Conservation (phyloP, 2,797 vertebrate genomes). For the Cheracebus regulus region DNA sequence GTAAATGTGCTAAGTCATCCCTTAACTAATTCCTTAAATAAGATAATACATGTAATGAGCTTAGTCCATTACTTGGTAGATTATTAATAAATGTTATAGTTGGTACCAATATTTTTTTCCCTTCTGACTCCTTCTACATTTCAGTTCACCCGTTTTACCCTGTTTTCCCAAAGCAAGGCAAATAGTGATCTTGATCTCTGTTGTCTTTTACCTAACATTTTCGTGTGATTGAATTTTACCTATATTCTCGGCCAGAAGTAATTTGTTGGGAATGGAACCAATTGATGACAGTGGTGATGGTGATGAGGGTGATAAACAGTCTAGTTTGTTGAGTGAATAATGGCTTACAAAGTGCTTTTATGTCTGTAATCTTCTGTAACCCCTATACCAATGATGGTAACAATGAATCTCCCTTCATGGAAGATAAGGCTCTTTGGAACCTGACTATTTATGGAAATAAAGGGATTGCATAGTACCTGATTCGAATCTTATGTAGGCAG, state of each 20-base stretch:
- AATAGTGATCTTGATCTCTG: not conserved
- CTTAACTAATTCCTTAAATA: slow-evolving; percentile 28
- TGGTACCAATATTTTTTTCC: not conserved
- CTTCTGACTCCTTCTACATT: not conserved
- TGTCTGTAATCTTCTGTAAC: not conserved
- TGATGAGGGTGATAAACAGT: not conserved
- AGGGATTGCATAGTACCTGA: not conserved
- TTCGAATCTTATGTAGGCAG: not conserved
- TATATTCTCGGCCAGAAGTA: not conserved
- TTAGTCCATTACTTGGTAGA: not conserved
- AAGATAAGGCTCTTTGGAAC: not conserved
- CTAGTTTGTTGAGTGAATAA: not conserved
- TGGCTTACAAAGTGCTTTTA: not conserved
- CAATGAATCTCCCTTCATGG: not conserved
- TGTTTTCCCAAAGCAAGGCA: not conserved
- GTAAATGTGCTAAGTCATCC: not conserved
- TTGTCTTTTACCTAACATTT: not conserved
- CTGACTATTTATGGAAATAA: not conserved
- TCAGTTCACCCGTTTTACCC: not conserved
- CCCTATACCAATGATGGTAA: not conserved
- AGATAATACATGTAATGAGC: not conserved
- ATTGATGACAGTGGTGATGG: not conserved
- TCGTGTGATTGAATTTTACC: not conserved
- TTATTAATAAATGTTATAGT: not conserved
- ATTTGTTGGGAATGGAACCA: not conserved